These are phyloP conservation scores for Morpho achilles DNA, from an alignment of 2,888 invertebrate species.

Conservation along the genomic window DNA sequence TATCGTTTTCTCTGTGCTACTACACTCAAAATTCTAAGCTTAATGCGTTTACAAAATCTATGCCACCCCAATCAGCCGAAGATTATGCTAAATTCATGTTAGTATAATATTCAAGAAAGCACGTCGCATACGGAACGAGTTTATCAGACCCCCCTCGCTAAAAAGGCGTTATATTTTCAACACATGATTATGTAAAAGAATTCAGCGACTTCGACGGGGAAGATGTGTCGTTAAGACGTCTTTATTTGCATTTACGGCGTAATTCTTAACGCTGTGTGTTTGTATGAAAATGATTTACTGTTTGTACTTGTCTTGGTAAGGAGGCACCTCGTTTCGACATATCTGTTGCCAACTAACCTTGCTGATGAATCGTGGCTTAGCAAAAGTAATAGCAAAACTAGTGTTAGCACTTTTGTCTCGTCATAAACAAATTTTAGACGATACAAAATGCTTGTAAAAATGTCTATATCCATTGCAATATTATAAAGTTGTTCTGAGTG, in stretches of 20 bases:
- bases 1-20: conserved; percentile 15
- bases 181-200: conserved; percentile 78
- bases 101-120: conserved; percentile 55
- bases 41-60: conserved; percentile 22
- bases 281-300: conserved; percentile 14
- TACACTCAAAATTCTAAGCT: conserved; percentile 24
- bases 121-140: conserved; percentile 54
- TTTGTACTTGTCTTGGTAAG: too few species aligned
- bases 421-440: too few species aligned
- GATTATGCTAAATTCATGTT: conserved; percentile 70
- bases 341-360: too few species aligned
- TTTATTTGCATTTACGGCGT: conserved; percentile 61
- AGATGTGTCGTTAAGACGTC: conserved; percentile 69
- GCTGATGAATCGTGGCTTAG: too few species aligned
- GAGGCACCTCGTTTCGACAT: too few species aligned
- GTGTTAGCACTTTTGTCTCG: too few species aligned
- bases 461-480: too few species aligned
- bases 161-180: conserved; percentile 75
- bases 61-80: conserved; percentile 31
- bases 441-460: too few species aligned
- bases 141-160: conserved; percentile 57
- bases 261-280: conserved; percentile 25
- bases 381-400: too few species aligned
- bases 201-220: conserved; percentile 60
- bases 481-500: too few species aligned